Percentiles rank a stretch among this genome's conserved stretches.
phyloP scores from a whole-genome alignment of 35 echinoderm and acorn worm genomes.

The Ophiothrix spiculata region DNA sequence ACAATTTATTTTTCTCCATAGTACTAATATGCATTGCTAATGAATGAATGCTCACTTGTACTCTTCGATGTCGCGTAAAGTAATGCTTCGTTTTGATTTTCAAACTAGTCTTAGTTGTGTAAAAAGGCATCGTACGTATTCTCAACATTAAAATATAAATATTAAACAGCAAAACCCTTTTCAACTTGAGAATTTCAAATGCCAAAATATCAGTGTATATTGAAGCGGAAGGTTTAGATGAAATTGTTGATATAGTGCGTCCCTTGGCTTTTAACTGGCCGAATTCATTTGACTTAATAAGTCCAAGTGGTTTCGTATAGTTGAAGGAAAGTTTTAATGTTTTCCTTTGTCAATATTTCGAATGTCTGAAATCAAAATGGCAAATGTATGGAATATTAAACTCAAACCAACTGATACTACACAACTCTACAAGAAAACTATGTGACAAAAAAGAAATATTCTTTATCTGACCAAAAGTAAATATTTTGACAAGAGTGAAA shows the following conservation, averaged over 20 bases:
- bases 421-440: too few species aligned
- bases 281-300: constrained; percentile 1
- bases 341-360: too few species aligned
- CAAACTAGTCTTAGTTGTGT: not conserved
- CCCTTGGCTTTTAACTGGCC: not conserved
- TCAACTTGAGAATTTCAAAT: not conserved
- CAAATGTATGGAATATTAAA: too few species aligned
- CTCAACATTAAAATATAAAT: too few species aligned
- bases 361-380: too few species aligned
- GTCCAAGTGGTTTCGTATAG: too few species aligned
- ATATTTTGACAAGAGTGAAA: too few species aligned
- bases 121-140: not conserved
- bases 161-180: not conserved
- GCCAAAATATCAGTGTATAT: not conserved
- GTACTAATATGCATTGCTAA: not conserved
- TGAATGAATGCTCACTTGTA: not conserved
- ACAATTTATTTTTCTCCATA: not conserved
- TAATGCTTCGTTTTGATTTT: not conserved
- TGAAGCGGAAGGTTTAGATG: not conserved
- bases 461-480: too few species aligned
- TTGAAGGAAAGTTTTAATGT: too few species aligned
- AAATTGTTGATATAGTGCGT: constrained; percentile 3
- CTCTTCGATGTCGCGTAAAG: not conserved
- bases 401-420: too few species aligned
- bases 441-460: too few species aligned